Evolutionary conservation across 2,113 vertebrate species (phyloP), one percentile per base, ranked within the genome.

Genomic region (Tricholaema leucomelas): DNA sequence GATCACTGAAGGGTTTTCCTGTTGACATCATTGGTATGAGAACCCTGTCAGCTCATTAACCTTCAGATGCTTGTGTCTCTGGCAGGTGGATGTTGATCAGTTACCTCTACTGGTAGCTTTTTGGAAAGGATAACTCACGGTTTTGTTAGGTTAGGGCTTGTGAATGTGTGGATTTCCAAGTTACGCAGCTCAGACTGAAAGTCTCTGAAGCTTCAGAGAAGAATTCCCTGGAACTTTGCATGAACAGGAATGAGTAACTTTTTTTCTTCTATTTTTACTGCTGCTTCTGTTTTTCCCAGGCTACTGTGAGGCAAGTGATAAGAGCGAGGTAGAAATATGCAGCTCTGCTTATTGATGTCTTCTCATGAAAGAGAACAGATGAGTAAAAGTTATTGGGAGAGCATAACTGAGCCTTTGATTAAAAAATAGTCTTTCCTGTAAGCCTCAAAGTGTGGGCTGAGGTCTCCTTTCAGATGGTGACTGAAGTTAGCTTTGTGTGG

Each of bases 1-100:
- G 80, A 80, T 56, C 65, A 20, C 64, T 46, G 83, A 25, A 91
- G 81, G 77, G 77, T 77, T 92, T 95, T 93, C 92, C 92, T 93
- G 87, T 90, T 95, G 94, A 40, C 73, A 86, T 88, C 16, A 33
- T 77, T 82, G 20, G 2, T 31, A 23, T 1, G 12, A 76, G 86
- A 91, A 1, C 36, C 33, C 60, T 81, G 83, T 48, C 60, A 59
- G 83, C 56, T 80, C 65, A 10, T 82, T 61, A 87, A 87, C 83
- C 74, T 81, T 44, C 55, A 76, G 87, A 16, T 58, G 35, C 36
- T 65, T 87, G 65, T 69, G 7, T 55, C 16, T 60, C 35, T 66
- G 42, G 66, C 76, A 90, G 87, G 85, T 87, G 83, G 91, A 82
- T 60, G 81, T 20, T 33, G 70, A 21, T 59, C 76, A 21, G 36